A percentile compares a stretch with the other conserved stretches of the same genome.
phyloP scores from a whole-genome alignment of 1,140 invertebrate genomes.

The Carposina sasakii region DNA sequence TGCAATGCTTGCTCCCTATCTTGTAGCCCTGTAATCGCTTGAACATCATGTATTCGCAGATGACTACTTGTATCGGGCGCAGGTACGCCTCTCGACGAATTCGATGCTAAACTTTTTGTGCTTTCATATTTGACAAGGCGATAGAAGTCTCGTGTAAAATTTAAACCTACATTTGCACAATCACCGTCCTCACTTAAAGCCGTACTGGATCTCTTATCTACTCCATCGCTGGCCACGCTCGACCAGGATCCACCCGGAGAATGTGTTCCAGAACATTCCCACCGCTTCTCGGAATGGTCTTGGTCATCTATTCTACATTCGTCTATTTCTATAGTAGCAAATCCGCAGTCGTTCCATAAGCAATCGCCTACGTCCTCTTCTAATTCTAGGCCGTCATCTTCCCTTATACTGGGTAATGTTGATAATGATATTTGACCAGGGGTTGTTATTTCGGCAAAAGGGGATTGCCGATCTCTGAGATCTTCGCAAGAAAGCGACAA shows the following conservation, averaged over 20 bases:
- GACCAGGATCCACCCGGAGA: constrained; percentile 79
- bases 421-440: constrained; percentile 75
- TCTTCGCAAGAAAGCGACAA: constrained; percentile 81
- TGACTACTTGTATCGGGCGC: constrained; percentile 60
- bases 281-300: constrained; percentile 60
- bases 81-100: constrained; percentile 77
- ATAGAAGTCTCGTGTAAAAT: constrained; percentile 85
- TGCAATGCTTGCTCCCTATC: constrained; percentile 81
- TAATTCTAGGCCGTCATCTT: constrained; percentile 80
- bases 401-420: constrained; percentile 80
- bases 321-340: constrained; percentile 62
- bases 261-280: constrained; percentile 67
- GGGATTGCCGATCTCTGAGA: constrained; percentile 71
- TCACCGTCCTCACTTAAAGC: constrained; percentile 79
- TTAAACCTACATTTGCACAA: constrained; percentile 79
- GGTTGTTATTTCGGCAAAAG: constrained; percentile 66
- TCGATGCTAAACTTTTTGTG: constrained; percentile 84
- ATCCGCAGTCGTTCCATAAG: constrained; percentile 77
- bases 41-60: constrained; percentile 61
- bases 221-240: constrained; percentile 72
- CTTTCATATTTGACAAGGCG: constrained; percentile 86
- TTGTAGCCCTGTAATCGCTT: constrained; percentile 58
- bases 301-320: constrained; percentile 60
- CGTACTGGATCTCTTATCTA: constrained; percentile 79
- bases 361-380: constrained; percentile 83